These are phyloP conservation scores for Ictalurus punctatus DNA, from an alignment of 2,113 vertebrate genomes.

Conservation along the genomic window DNA sequence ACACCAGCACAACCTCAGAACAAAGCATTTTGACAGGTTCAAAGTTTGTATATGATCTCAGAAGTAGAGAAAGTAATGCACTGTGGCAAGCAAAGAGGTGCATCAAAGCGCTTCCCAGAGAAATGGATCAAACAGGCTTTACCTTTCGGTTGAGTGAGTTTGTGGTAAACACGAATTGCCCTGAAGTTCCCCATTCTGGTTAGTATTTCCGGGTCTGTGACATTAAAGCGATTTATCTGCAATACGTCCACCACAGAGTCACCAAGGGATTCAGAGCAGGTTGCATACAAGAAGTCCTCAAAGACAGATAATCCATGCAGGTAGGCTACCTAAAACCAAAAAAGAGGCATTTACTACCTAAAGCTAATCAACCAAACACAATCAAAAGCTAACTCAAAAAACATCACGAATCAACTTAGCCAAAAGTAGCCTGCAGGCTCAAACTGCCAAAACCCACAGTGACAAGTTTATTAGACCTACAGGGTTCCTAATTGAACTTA, in stretches of 20 bases:
- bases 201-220: constrained; percentile 76
- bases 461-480: constrained; percentile 2
- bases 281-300: constrained; percentile 91
- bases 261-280: constrained; percentile 74
- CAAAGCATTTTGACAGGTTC: constrained; percentile 8
- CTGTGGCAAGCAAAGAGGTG: background rate
- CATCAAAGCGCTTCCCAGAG: background rate
- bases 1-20: background rate
- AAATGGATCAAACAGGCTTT: constrained; percentile 51
- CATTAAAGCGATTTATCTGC: constrained; percentile 89
- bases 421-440: background rate
- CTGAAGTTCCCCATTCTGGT: constrained; percentile 76
- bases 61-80: background rate
- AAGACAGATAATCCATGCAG: constrained; percentile 88
- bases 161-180: constrained; percentile 86
- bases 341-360: constrained; percentile 37
- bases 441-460: constrained; percentile 4
- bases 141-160: constrained; percentile 88
- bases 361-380: background rate
- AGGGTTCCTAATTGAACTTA: background rate
- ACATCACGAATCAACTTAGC: background rate
- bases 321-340: constrained; percentile 82
- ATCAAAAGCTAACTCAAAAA: background rate
- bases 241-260: constrained; percentile 74
- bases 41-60: background rate